Base-by-base conservation (phyloP, 1,140 invertebrate species). In the Coptotermes formosanus region DNA sequence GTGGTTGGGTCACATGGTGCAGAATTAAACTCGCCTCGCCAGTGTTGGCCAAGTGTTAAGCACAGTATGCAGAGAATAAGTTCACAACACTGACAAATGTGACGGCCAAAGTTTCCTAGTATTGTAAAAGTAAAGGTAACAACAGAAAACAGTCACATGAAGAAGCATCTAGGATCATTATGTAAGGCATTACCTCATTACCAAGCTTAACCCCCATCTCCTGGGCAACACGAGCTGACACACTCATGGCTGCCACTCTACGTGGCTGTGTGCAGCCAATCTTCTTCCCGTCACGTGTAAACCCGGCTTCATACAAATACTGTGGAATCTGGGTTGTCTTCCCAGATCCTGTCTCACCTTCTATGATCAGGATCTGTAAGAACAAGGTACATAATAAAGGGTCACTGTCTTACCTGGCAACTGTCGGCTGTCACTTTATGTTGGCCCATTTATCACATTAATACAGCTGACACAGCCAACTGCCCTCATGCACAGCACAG, bases 301-400 rank as follows among this genome's bases (percentile, higher is more conserved):
- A 98, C 82, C 98, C 98, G 82, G 97, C 96, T 90, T 99, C 97
- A 90, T 97, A 93, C 0, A 99, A 92, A 92, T 99, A 99, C 90
- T 99, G 99, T 16, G 99, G 98, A 88, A 99, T 97, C 92, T 99
- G 99, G 11, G 99, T 99, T 0, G 99, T 99, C 93, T 99, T 99
- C 11, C 99, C 98, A 30, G 97, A 98, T 1, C 98, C 98, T 30
- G 98, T 99, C 93, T 99, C 98, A 83, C 99, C 99, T 92, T 99
- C 98, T 88, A 99, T 97, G 88, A 99, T 99, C 1, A 99, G 91
- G 87, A 97, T 93, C 91, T 94, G 81, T 83, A 85, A 88, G 30
- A 84, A 30, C 7, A 30, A 84, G 38, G 30, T 30, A 30, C 4
- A 64, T 23, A 64, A 59, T 23, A 59, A 59, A 59, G 21, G 55